These are phyloP conservation scores for Meteorus colon DNA, from an alignment of 2,888 invertebrate species.

Conservation along the genomic window DNA sequence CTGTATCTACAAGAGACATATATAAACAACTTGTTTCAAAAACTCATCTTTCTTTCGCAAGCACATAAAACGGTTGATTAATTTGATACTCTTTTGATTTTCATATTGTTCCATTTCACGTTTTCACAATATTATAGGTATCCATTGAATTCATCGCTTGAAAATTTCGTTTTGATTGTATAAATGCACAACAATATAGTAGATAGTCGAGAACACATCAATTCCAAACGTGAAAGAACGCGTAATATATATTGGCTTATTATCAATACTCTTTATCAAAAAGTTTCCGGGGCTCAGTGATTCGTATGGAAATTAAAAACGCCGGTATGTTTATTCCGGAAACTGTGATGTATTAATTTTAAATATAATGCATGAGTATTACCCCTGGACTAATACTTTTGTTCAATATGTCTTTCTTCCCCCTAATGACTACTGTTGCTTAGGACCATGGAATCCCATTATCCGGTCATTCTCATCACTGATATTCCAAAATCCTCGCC, in stretches of 20 bases:
- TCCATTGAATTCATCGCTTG: background rate
- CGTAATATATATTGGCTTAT: background rate
- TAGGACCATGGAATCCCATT: background rate
- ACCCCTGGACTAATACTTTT: background rate
- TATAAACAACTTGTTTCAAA: background rate
- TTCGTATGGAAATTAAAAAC: background rate
- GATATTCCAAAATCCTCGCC: background rate
- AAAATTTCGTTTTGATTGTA: background rate
- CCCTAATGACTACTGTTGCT: background rate
- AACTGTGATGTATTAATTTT: background rate
- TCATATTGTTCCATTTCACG: background rate
- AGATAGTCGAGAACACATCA: background rate
- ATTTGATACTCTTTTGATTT: background rate
- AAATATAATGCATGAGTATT: background rate
- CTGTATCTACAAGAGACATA: no score
- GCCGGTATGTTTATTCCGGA: background rate
- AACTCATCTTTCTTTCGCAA: background rate
- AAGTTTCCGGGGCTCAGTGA: background rate
- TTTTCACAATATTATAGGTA: background rate
- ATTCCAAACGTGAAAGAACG: background rate
- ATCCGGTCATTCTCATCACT: background rate
- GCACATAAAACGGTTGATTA: background rate
- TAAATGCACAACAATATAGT: background rate
- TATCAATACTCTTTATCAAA: background rate
- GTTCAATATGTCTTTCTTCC: background rate